Evolutionary conservation across 2,113 vertebrate genomes (phyloP), one percentile per base, ranked within the genome.

Genomic region (Nestor notabilis): DNA sequence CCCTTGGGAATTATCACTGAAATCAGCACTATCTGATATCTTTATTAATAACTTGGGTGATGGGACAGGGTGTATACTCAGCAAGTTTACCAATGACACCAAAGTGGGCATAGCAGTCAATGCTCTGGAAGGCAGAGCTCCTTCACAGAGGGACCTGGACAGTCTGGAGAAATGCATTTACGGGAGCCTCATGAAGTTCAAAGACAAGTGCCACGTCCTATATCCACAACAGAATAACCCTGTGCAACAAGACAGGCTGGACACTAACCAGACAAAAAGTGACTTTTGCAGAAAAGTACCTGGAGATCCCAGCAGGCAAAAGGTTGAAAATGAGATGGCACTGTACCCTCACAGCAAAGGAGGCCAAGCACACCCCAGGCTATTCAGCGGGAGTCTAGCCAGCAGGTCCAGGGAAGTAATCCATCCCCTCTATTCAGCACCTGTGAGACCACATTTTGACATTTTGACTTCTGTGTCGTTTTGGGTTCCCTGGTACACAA

Each of bases 341-440:
- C n/a, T 0, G 3, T 2, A 2, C 23, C 2, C 2, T 17, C 4
- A 0, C 0, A 35, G 76, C 25, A 17, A 11, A 58, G 53, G 19
- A 3, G 50, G 61, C 44, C 1, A 9, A 35, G 71, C 71, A 17
- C 13, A 20, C 20, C 1, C 1, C 10, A 56, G 56, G 41, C 68
- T 50, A 52, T 1, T 8, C 29, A n/a, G 83, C 46, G 55, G 68
- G 15, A n/a, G 17, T 0, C 5, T 11, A 31, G 63, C 12, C 64
- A 44, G 50, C 35, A 55, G 46, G 4, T 0, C 9, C 24, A 25
- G 69, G 76, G 24, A 15, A 39, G 49, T 1, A 70, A 5, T 20
- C 47, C n/a, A 3, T 16, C 10, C 37, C 15, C 79, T n/a, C 37
- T 28, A 9, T 0, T 8, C 52, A 31, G 58, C 7, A 8, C 29